phyloP scores from a whole-genome alignment of 2,113 vertebrate species.

The Phasianus colchicus region DNA sequence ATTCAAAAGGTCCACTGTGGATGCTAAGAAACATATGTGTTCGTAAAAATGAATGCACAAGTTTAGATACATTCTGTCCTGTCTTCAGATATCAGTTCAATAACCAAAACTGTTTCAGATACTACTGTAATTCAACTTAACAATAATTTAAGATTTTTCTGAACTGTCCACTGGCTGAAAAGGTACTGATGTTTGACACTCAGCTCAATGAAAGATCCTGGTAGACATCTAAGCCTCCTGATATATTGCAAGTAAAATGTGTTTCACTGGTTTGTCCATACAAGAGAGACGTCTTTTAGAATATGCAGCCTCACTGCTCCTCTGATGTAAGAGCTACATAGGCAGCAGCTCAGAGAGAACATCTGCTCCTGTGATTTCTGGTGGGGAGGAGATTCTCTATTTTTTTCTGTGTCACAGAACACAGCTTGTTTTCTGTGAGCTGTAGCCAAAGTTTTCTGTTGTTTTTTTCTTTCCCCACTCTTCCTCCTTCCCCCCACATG shows the following conservation, averaged over 20 bases:
- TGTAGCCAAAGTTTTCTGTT: conserved; percentile 4
- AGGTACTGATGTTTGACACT: background rate
- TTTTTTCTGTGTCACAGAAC: background rate
- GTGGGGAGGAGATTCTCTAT: background rate
- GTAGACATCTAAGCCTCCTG: background rate
- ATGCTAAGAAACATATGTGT: background rate
- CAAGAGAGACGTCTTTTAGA: background rate
- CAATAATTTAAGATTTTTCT: background rate
- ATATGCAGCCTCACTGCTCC: background rate
- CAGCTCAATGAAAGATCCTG: background rate
- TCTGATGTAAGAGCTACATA: background rate
- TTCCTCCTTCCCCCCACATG: conserved; percentile 9
- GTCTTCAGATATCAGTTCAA: background rate
- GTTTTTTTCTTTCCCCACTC: background rate
- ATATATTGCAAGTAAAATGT: background rate
- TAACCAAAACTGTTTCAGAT: background rate
- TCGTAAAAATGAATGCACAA: background rate
- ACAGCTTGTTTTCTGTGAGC: conserved; percentile 54
- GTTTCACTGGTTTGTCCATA: background rate
- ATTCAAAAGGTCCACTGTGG: background rate
- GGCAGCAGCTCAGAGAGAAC: background rate
- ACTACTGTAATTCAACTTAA: background rate
- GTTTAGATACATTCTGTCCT: background rate
- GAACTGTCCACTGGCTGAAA: background rate
- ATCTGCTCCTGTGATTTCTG: conserved; percentile 18